phyloP scores from a whole-genome alignment of 2,113 vertebrate species.

The Vicugna pacos region DNA sequence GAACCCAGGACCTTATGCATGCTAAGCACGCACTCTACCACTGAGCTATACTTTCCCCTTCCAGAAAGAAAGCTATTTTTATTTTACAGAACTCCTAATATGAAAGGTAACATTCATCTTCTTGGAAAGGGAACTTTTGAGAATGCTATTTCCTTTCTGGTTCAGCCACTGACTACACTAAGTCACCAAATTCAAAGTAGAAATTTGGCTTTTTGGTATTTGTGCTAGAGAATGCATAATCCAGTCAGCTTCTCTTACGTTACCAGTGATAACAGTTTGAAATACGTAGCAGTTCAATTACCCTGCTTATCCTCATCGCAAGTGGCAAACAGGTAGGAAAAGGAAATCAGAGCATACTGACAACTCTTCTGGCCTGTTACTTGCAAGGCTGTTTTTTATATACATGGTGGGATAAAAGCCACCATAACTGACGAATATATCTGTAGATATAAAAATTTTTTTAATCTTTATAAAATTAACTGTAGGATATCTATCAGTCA shows the following conservation, averaged over 20 bases:
- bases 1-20: too few species aligned
- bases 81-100: neutral
- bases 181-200: neutral
- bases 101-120: neutral
- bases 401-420: neutral
- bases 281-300: neutral
- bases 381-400: constrained; percentile 30
- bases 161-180: neutral
- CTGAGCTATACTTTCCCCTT: too few species aligned
- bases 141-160: neutral
- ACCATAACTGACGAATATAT: neutral
- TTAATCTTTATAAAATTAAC: constrained; percentile 2
- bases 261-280: neutral
- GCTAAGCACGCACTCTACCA: too few species aligned
- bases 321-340: neutral
- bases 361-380: neutral
- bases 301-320: neutral
- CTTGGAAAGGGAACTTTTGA: neutral
- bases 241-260: neutral
- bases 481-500: neutral
- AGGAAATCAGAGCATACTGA: neutral
- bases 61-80: neutral
- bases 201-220: neutral
- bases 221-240: neutral
- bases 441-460: constrained; percentile 9